Conservation (phyloP, 1,140 invertebrate species). For the Apolygus lucorum region DNA sequence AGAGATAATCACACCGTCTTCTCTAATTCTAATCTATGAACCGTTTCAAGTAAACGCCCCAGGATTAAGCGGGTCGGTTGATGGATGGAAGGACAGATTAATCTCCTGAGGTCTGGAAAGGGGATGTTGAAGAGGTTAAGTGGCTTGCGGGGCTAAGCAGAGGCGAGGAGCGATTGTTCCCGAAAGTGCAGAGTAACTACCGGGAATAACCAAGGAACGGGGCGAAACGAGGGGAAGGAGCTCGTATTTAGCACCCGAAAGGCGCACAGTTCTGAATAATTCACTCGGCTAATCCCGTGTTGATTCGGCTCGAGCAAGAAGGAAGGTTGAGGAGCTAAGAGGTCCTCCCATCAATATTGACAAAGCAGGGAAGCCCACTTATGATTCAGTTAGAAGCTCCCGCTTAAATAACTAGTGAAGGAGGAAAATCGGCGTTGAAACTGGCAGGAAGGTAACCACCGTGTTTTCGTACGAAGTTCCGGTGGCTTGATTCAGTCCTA, state of each 20-base stretch:
- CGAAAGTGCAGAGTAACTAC: not conserved
- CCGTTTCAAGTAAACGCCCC: no score
- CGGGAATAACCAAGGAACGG: not conserved
- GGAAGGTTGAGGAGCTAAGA: conserved; percentile 2
- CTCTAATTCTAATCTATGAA: no score
- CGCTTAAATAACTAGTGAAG: conserved; percentile 3
- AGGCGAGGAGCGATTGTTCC: not conserved
- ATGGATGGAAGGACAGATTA: no score
- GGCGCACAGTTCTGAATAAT: conserved; percentile 8
- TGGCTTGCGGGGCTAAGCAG: no score
- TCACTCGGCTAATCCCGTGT: conserved; percentile 10
- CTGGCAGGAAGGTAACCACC: no score
- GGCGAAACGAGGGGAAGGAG: not conserved
- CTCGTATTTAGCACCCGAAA: not conserved
- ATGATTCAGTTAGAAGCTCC: conserved; percentile 5
- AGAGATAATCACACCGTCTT: no score
- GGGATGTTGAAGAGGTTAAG: no score
- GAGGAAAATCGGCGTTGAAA: not conserved
- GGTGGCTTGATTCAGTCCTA: no score
- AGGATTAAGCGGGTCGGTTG: no score
- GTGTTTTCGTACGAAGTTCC: no score
- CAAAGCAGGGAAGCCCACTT: not conserved
- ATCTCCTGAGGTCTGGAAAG: not conserved
- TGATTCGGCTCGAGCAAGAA: not conserved
- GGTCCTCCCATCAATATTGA: conserved; percentile 10